These are phyloP conservation scores for Tetrao urogallus DNA, from an alignment of 2,113 vertebrate species.

Conservation along the genomic window DNA sequence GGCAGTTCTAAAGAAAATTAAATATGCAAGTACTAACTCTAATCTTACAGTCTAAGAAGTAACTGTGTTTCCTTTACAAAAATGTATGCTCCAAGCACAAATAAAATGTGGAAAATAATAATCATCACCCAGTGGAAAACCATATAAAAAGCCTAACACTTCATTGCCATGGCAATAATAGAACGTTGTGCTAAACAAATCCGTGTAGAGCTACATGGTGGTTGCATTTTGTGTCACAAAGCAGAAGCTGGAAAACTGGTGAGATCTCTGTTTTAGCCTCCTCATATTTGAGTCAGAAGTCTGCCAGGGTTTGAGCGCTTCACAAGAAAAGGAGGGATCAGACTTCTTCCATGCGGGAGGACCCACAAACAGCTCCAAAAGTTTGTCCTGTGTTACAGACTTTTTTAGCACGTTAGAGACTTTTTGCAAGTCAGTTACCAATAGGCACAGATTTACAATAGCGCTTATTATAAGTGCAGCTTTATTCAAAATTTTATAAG, in stretches of 20 bases:
- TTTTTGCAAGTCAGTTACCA: background rate
- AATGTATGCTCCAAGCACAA: constrained; percentile 21
- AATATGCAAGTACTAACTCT: background rate
- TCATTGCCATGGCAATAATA: constrained; percentile 64
- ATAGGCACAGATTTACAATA: background rate
- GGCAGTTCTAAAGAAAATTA: background rate
- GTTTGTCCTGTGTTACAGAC: background rate
- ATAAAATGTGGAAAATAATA: constrained; percentile 32
- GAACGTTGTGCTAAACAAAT: constrained; percentile 45
- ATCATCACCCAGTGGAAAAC: constrained; percentile 26
- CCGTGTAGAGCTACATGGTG: background rate
- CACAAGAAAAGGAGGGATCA: background rate
- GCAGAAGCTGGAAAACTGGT: background rate
- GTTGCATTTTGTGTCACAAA: constrained; percentile 34
- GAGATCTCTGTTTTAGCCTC: background rate
- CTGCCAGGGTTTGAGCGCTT: background rate
- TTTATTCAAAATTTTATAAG: constrained; percentile 37
- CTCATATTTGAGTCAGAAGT: background rate
- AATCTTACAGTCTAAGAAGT: background rate
- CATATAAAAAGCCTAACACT: constrained; percentile 26
- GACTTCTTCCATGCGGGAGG: background rate
- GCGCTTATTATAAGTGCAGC: background rate
- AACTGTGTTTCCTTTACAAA: constrained; percentile 13
- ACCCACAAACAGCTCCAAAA: background rate
- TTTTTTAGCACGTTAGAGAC: background rate